These are phyloP conservation scores for Psilanteris sp. DNA, from an alignment of 1,140 invertebrate genomes.

Conservation along the genomic window DNA sequence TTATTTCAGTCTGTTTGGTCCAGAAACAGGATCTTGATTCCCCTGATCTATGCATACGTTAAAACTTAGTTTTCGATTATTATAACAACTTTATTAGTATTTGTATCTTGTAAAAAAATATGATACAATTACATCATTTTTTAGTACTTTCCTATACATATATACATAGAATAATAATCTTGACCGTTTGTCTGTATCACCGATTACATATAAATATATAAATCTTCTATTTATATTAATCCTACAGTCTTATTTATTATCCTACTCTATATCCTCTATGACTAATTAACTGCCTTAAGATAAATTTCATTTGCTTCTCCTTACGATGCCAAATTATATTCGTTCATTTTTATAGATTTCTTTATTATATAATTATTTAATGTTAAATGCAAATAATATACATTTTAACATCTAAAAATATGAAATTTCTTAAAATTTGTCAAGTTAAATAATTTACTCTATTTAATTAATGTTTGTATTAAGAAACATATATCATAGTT, in stretches of 20 bases:
- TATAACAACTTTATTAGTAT: conserved; percentile 52
- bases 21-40: conserved; percentile 52
- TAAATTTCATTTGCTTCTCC: no score
- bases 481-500: no score
- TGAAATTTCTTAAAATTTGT: no score
- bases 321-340: no score
- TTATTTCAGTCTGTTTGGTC: conserved; percentile 56
- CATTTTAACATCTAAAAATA: no score
- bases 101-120: conserved; percentile 59
- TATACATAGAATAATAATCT: conserved; percentile 57
- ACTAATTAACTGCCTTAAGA: no score
- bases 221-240: conserved; percentile 63
- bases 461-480: no score
- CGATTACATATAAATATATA: conserved; percentile 59
- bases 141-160: conserved; percentile 61
- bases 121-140: conserved; percentile 52
- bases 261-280: conserved; percentile 46
- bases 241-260: conserved; percentile 59
- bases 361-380: no score
- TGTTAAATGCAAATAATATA: no score
- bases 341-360: no score
- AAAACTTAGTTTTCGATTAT: conserved; percentile 44
- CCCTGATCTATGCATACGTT: conserved; percentile 57
- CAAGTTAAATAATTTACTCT: no score
- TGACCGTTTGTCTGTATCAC: conserved; percentile 49